Evolutionary conservation across 2,113 vertebrate species (phyloP).

Genomic region (Sinosuthora webbiana): DNA sequence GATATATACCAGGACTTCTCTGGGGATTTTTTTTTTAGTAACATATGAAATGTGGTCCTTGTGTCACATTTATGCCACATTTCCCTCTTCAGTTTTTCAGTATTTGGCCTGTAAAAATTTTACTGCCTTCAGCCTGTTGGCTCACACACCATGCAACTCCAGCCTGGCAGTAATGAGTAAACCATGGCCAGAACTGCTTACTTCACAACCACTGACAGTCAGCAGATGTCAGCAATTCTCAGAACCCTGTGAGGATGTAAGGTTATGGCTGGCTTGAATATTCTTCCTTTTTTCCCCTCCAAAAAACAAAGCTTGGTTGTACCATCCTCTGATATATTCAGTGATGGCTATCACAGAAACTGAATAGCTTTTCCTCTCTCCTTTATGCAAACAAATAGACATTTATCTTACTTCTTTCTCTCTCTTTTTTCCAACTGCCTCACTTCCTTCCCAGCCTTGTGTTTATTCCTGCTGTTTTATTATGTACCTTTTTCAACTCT

Average conservation of each 20-base stretch:
- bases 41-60: conserved; percentile 34
- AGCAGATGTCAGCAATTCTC: conserved; percentile 52
- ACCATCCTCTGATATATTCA: neutral
- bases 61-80: conserved; percentile 26
- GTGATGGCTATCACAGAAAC: neutral
- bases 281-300: neutral
- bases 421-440: neutral
- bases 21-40: conserved; percentile 1
- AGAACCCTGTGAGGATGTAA: conserved; percentile 2
- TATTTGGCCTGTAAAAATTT: conserved; percentile 63
- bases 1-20: neutral
- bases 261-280: neutral
- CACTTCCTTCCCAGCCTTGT: neutral
- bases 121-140: conserved; percentile 26
- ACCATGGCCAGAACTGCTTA: conserved; percentile 55
- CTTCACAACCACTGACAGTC: conserved; percentile 45
- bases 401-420: neutral
- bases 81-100: conserved; percentile 40
- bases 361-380: neutral
- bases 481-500: neutral
- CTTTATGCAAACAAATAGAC: neutral
- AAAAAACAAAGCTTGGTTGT: neutral
- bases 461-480: conserved; percentile 2
- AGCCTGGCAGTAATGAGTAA: conserved; percentile 52
- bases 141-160: conserved; percentile 8